Evolutionary conservation across 2,888 invertebrate species (phyloP).

Genomic region (Cataglyphis altisquamis): DNA sequence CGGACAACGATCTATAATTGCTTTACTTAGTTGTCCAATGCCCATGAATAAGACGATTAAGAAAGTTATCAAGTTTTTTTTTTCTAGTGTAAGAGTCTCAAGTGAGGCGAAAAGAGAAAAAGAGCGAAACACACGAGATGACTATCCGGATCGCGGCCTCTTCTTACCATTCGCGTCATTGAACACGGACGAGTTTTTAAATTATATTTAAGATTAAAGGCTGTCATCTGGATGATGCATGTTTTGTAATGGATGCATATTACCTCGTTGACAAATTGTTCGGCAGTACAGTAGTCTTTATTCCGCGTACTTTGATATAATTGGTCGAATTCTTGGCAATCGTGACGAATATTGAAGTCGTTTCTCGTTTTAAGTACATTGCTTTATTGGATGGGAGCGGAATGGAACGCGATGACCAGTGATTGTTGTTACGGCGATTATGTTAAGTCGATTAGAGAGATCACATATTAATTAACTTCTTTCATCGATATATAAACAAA

Average conservation of each 20-base stretch:
- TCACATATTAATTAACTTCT: conserved; percentile 51
- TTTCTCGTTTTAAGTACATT: conserved; percentile 57
- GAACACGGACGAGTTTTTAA: conserved; percentile 61
- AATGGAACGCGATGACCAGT: conserved; percentile 2
- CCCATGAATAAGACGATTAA: conserved; percentile 56
- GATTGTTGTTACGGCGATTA: conserved; percentile 36
- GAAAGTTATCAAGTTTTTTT: conserved; percentile 53
- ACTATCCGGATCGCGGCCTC: conserved; percentile 51
- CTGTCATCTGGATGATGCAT: conserved; percentile 53
- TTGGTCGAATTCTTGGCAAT: conserved; percentile 61
- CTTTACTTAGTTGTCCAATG: conserved; percentile 57
- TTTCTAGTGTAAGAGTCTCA: conserved; percentile 62
- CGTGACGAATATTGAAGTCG: conserved; percentile 52
- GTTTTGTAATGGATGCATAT: conserved; percentile 62
- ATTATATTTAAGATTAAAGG: conserved; percentile 57
- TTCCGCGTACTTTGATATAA: conserved; percentile 74
- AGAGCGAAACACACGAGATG: conserved; percentile 8
- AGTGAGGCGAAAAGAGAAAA: background rate
- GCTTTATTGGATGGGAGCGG: conserved; percentile 48
- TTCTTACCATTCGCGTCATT: conserved; percentile 49
- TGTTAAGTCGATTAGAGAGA: conserved; percentile 38
- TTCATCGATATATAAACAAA: conserved; percentile 56
- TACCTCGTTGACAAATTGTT: conserved; percentile 67
- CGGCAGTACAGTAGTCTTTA: conserved; percentile 68
- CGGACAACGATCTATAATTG: conserved; percentile 52